Conservation (phyloP, 2,113 vertebrate species). For the Crotalus viridis region DNA sequence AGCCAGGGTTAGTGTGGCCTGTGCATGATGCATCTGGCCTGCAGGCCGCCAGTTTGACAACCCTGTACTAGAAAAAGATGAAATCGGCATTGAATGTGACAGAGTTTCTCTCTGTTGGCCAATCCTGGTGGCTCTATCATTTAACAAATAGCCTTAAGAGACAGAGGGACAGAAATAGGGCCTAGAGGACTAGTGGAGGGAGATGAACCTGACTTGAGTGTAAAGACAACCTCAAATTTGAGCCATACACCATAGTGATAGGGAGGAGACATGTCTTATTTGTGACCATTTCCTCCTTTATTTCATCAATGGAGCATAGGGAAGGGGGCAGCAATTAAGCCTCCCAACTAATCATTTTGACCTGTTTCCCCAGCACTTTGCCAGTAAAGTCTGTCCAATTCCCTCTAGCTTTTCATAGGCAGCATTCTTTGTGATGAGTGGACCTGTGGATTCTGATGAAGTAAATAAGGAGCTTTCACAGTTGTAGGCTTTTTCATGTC, state of each 20-base stretch:
- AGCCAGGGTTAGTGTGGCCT: too few species aligned
- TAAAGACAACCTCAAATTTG: not conserved
- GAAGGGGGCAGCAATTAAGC: not conserved
- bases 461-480: not conserved
- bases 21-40: too few species aligned
- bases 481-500: not conserved
- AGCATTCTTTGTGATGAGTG: not conserved
- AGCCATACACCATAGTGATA: not conserved
- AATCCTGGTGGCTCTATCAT: not conserved
- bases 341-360: not conserved
- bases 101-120: not conserved
- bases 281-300: not conserved
- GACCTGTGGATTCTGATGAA: not conserved
- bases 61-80: not conserved
- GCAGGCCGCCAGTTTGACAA: too few species aligned
- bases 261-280: not conserved
- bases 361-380: not conserved
- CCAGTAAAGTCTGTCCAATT: not conserved
- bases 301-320: not conserved
- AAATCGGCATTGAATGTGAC: not conserved
- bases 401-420: not conserved
- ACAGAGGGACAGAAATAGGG: not conserved
- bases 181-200: not conserved
- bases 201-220: not conserved
- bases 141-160: not conserved